These are phyloP conservation scores for Proteles cristata DNA, from an alignment of 2,113 vertebrate species.

Conservation along the genomic window DNA sequence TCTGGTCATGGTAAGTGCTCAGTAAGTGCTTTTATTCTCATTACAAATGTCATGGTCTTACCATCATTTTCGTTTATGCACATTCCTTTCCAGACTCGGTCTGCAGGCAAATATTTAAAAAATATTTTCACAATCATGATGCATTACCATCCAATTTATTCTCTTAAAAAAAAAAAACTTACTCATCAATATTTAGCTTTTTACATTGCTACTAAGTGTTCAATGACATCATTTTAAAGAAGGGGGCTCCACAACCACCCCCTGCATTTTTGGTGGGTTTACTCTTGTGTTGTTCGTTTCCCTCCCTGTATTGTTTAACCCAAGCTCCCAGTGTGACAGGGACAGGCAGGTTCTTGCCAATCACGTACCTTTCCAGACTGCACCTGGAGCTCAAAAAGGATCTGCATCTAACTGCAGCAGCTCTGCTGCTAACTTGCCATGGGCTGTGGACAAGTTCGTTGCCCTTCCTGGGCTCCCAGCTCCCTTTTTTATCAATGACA, in stretches of 20 bases:
- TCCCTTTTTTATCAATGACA: neutral
- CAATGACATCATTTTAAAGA: neutral
- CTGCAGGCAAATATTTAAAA: neutral
- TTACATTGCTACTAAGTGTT: neutral
- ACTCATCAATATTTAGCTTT: neutral
- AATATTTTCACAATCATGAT: slow-evolving; percentile 3
- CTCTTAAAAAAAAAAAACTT: neutral
- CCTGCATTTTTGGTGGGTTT: neutral
- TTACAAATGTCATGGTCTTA: neutral
- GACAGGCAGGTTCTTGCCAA: neutral
- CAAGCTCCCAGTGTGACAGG: neutral
- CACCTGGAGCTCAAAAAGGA: neutral
- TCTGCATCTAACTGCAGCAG: no score
- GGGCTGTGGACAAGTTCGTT: neutral
- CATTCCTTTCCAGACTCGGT: neutral
- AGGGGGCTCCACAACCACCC: neutral
- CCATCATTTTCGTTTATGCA: neutral
- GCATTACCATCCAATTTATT: neutral
- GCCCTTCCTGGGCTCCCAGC: neutral
- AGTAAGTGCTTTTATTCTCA: slow-evolving; percentile 48
- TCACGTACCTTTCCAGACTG: neutral
- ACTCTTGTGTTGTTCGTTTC: neutral
- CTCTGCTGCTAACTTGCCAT: neutral
- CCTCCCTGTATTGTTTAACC: neutral
- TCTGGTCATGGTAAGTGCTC: neutral